Evolutionary conservation across 2,113 vertebrate species (phyloP).

Genomic region (Phycodurus eques): DNA sequence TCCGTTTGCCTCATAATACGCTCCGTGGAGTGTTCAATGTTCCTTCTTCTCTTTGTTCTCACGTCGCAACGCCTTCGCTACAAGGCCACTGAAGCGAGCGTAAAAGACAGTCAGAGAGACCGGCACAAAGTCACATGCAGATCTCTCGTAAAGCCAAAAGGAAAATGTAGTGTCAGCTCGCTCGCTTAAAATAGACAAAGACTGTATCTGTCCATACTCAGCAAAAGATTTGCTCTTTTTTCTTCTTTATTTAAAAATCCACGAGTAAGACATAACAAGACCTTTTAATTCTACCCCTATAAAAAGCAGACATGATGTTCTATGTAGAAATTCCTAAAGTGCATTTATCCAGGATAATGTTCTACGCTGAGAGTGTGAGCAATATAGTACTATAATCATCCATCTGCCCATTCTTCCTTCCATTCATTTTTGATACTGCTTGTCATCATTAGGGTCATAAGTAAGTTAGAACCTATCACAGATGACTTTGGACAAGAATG

Average conservation of each 20-base stretch:
- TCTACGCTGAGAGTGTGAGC: not conserved
- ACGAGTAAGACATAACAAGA: not conserved
- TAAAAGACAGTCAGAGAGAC: slow-evolving; percentile 22
- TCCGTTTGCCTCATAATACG: slow-evolving; percentile 61
- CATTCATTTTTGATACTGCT: not conserved
- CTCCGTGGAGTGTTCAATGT: slow-evolving; percentile 61
- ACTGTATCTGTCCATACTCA: slow-evolving; percentile 35
- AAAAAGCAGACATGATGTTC: not conserved
- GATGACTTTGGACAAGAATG: too few relatives aligned
- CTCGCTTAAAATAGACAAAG: slow-evolving; percentile 36
- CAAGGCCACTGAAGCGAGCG: slow-evolving; percentile 4
- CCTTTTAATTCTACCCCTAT: not conserved
- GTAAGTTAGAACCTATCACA: too few relatives aligned
- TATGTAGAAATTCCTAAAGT: not conserved
- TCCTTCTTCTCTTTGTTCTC: slow-evolving; percentile 3
- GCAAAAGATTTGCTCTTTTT: slow-evolving; percentile 22
- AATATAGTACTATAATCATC: not conserved
- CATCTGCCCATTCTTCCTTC: not conserved
- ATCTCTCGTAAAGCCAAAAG: slow-evolving; percentile 46
- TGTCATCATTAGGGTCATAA: too few relatives aligned
- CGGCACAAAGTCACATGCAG: slow-evolving; percentile 22
- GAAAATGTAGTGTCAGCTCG: slow-evolving; percentile 29
- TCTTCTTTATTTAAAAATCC: slow-evolving; percentile 32
- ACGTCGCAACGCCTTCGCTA: slow-evolving; percentile 31
- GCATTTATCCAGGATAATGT: not conserved